Conservation (phyloP, 1,140 invertebrate genomes). For the Pseudomyrmex dendroicus region DNA sequence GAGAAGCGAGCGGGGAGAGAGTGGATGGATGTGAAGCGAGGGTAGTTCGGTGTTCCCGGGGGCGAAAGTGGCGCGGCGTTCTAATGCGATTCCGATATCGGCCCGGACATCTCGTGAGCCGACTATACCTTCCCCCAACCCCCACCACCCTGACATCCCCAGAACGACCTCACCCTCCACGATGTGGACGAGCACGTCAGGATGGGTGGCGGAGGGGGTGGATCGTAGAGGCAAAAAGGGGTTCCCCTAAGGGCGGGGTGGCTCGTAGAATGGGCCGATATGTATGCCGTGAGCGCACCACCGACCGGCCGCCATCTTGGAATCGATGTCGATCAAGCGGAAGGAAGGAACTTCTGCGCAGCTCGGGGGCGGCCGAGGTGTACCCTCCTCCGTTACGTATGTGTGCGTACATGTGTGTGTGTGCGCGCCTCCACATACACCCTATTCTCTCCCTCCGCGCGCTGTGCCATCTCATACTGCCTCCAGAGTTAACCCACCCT, state of each 20-base stretch:
- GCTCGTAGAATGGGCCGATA: conserved; percentile 76
- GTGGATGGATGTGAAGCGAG: conserved; percentile 44
- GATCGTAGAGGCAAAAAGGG: conserved; percentile 67
- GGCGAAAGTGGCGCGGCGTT: conserved; percentile 73
- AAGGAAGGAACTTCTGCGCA: conserved; percentile 81
- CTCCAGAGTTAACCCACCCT: conserved; percentile 51
- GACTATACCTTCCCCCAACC: conserved; percentile 68
- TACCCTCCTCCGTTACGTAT: conserved; percentile 61
- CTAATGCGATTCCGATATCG: conserved; percentile 81
- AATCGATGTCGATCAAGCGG: conserved; percentile 81
- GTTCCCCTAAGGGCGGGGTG: conserved; percentile 73
- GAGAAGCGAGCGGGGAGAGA: conserved; percentile 39
- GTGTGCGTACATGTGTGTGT: conserved; percentile 27
- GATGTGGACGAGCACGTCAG: conserved; percentile 62
- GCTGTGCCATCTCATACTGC: conserved; percentile 57
- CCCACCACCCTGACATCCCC: conserved; percentile 53
- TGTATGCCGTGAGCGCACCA: conserved; percentile 75
- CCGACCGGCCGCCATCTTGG: conserved; percentile 80
- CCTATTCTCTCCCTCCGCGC: conserved; percentile 55
- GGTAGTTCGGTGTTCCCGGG: conserved; percentile 71
- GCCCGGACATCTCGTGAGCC: conserved; percentile 75
- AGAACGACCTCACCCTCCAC: conserved; percentile 62
- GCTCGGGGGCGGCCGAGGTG: conserved; percentile 72
- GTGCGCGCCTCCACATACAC: conserved; percentile 61
- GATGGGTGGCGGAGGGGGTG: conserved; percentile 64